phyloP scores from a whole-genome alignment of 2,888 invertebrate genomes.

The Cynaeus angustus region DNA sequence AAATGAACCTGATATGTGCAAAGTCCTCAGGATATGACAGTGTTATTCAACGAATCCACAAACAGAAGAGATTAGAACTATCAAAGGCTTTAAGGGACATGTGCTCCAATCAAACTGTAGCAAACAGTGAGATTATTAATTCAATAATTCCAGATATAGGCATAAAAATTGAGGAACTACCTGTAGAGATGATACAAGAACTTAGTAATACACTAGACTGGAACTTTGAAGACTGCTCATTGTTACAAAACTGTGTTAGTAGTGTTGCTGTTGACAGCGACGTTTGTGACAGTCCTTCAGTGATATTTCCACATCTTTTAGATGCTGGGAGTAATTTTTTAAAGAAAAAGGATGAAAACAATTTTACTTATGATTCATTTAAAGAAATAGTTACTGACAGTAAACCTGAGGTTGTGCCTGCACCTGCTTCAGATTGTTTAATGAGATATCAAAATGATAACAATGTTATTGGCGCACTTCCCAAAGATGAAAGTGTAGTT shows the following conservation, averaged over 20 bases:
- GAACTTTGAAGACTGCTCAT: conserved; percentile 46
- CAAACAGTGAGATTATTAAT: conserved; percentile 63
- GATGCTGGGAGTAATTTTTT: too few species aligned
- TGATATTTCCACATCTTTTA: background rate
- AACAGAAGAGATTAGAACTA: conserved; percentile 67
- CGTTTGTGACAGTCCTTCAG: conserved; percentile 1
- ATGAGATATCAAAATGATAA: too few species aligned
- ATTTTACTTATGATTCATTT: too few species aligned
- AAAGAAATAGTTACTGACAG: too few species aligned
- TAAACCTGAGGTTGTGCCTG: too few species aligned
- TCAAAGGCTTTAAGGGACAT: conserved; percentile 67
- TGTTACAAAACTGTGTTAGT: background rate
- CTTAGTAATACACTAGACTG: conserved; percentile 63
- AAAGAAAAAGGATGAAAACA: too few species aligned
- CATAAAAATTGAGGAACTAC: conserved; percentile 67
- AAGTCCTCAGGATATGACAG: conserved; percentile 64
- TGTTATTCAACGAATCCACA: conserved; percentile 66
- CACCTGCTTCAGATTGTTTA: too few species aligned
- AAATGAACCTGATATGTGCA: conserved; percentile 66
- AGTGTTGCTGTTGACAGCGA: conserved; percentile 23
- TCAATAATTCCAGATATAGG: conserved; percentile 69
- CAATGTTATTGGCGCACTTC: too few species aligned
- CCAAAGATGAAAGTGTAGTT: too few species aligned
- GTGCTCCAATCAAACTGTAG: conserved; percentile 58
- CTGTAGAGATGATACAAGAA: conserved; percentile 65